Base-by-base conservation (phyloP, 2,113 vertebrate genomes). In the Hippopotamus amphibius region DNA sequence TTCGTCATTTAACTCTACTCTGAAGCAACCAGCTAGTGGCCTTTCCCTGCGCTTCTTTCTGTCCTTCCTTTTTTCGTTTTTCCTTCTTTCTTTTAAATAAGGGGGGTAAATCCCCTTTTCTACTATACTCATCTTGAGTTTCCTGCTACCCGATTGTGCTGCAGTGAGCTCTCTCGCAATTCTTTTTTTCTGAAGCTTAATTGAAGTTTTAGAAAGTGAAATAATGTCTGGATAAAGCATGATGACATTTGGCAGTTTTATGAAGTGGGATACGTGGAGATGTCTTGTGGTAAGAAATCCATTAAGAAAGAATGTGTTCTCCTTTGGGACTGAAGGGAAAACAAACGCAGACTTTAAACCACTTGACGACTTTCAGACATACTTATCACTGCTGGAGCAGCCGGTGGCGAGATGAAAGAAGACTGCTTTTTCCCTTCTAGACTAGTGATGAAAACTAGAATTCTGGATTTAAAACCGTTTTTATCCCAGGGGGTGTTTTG, bases 141-240 rank as follows among this genome's bases (percentile, higher is more conserved):
- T 93, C 71, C 48, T 74, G 81, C 72, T 87, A 50, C 71, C 63
- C 0, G 0, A 14, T 5, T 90, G 37, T 74, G 22, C 92, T 76
- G 93, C 66, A 88, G 43, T 46, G 82, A 59, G 88, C 76, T 93
- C 57, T 28, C 30, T 72, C 69, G 84, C n/a, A 85, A 3, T 92
- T 79, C 15, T 15, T 72, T 85, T 94, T 53, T 81, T 89, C 84
- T 88, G 46, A 82, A 89, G 79, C 57, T 94, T 95, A 88, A 92
- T 37, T 96, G 89, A 93, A 98, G 91, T 96, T 97, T 96, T 96
- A 86, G 81, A 95, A 97, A 95, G 91, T 96, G 96, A 98, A 97
- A 97, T 97, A 96, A 92, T 90, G 96, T 96, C 96, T 97, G 74
- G 68, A 93, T 90, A 97, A 97, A 96, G 90, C 80, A 72, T 88